Evolutionary conservation across 2,113 vertebrate species (phyloP), one percentile per base, ranked within the genome.

Genomic region (Lethenteron camtschaticum): DNA sequence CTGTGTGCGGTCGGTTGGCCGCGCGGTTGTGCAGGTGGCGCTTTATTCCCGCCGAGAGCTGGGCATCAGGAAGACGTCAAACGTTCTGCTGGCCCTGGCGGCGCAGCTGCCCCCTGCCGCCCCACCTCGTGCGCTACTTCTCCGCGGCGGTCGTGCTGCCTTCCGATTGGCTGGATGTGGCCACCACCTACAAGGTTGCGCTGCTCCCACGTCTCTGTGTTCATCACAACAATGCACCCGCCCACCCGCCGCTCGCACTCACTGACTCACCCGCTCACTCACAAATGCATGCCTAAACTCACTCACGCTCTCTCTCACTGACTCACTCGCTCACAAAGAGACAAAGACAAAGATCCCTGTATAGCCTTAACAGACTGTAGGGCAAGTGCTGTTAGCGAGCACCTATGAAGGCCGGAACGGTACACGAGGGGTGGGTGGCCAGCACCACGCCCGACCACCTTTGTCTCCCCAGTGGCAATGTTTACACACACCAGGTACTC

Each of bases 91-190:
- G 74, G 86, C 85, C 1, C 72, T 88, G 24, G 82, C 86, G 6
- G 84, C 86, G 70, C 77, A 74, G 70, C 77, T 81, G 56, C 79
- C 80, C 0, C 74, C 58, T 83, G 83, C 60, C 86, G 85, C 71
- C 76, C 1, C 79, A 90, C 20, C 68, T 90, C 58, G 84, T 85
- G 70, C 79, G 86, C 16, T 92, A 88, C 75, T 85, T 85, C 76
- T 81, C 84, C 57, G 75, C 83, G 2, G 76, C 83, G 0, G 78
- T 88, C 2, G 85, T 85, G 75, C 78, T 92, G 59, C 88, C 88
- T 3, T 87, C 88, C 1, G 88, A 92, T 57, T 92, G 88, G 88
- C 81, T 87, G 75, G 85, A 90, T 56, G 81, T 92, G 3, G 81
- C 81, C 8, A 71, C 80, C 58, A 74, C 86, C 69, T 87, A 85